Evolutionary conservation across 2,797 vertebrate genomes (phyloP), one percentile per base, ranked within the genome.

Genomic region (Diplodus sargus): DNA sequence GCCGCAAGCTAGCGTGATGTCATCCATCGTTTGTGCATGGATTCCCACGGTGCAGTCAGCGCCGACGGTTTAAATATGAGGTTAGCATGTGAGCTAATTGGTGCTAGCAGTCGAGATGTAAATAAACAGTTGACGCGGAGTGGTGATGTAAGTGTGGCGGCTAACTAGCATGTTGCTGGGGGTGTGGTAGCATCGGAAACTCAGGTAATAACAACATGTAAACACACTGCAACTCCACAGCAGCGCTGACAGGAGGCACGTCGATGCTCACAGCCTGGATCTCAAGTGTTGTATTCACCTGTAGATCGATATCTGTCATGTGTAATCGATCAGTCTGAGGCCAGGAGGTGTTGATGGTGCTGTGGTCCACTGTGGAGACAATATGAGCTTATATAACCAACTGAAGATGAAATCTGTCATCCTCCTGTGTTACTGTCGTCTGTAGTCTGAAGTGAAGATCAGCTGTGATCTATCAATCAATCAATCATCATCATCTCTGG

Each of bases 1-100:
- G 66, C 79, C 66, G 79, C 76, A 84, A 87, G 82, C 79, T 85
- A 87, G 68, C 79, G 66, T 67, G 71, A 78, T 63, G 68, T 68
- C 47, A 61, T 70, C 76, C 54, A n/a, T 1, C 18, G n/a, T 53
- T 22, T 67, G 60, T 49, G 45, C 28, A 0, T 22, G 12, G 0
- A 13, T 52, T 34, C 3, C 47, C 2, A 14, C 23, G 14, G n/a
- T 22, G 47, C 47, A 20, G 9, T 16, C 14, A 13, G 25, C 7
- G 3, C 34, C 1, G 48, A 45, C 28, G 23, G 2, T n/a, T 54
- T 4, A 30, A 30, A 43, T 34, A 22, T 34, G n/a, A 20, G 16
- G n/a, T 22, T 52, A 22, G 17, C 39, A 9, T 22, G 6, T 4
- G 0, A 16, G 63, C 65, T 66, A 57, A 34, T 3, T 2, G 17